Evolutionary conservation across 2,113 vertebrate genomes (phyloP), one percentile per base, ranked within the genome.

Genomic region (Climacteris rufus): DNA sequence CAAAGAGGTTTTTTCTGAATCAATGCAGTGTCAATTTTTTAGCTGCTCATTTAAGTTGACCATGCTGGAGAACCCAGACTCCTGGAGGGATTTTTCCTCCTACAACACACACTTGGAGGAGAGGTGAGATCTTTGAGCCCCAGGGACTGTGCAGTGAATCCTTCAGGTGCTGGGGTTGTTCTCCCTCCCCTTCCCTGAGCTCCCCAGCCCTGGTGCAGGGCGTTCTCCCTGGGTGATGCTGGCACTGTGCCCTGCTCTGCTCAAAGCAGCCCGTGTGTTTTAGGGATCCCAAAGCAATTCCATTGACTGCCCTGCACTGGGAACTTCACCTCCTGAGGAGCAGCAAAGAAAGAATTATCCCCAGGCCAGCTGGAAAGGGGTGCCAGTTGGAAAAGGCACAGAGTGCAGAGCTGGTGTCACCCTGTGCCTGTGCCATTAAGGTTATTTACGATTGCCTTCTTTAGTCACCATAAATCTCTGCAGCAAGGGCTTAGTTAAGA

Each of bases 401-500:
- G 82, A 85, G 85, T 33, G 40, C 75, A 93, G 84, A 50, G 37
- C 57, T 23, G 1, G 27, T 53, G 59, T 63, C 79, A 75, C 50
- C 8, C 49, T 88, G 45, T 80, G 81, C 70, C 77, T 31, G 35
- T 72, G 59, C 63, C 89, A 27, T 22, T 81, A 40, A 6, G 30
- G 49, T 93, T 96, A 85, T 95, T 95, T 89, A 96, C 15, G 12
- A 31, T 42, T 75, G 88, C 84, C 68, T 86, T 16, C 85, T 81
- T 69, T 20, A 91, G 69, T 23, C 53, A 60, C 54, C 63, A 63
- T 83, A 83, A 90, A 96, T 95, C 90, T 92, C 52, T 28, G 68
- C 52, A 94, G 87, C 86, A 95, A 95, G 37, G 61, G 33, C 82
- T 94, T 93, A 54, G 77, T 87, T 95, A 91, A 85, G n/a, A 82